Conservation (phyloP, 1,140 invertebrate species). For the Aporrectodea caliginosa region DNA sequence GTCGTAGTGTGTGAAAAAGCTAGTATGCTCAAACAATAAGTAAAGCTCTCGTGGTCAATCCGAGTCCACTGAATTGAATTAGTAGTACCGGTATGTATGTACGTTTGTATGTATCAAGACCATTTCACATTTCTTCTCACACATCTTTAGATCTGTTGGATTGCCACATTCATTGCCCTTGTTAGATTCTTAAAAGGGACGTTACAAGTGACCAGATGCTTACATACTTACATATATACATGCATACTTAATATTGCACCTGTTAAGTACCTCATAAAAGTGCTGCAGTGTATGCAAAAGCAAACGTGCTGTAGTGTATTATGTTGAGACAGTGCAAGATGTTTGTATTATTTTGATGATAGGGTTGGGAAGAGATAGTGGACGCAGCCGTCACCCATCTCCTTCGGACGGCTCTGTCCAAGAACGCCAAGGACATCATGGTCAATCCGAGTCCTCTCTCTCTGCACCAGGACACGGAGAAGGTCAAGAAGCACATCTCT, state of each 20-base stretch:
- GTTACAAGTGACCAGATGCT: background rate
- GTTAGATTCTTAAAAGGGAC: background rate
- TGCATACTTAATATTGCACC: background rate
- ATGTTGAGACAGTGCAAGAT: background rate
- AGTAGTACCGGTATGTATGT: no score
- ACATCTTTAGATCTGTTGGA: no score
- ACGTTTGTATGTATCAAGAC: no score
- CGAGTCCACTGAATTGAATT: no score
- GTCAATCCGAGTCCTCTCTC: slow-evolving; percentile 56
- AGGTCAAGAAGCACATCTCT: slow-evolving; percentile 63
- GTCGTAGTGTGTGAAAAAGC: no score
- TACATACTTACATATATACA: slow-evolving; percentile 1
- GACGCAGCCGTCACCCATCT: slow-evolving; percentile 60
- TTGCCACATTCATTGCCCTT: background rate
- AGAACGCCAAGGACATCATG: slow-evolving; percentile 48
- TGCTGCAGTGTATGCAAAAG: background rate
- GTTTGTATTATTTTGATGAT: slow-evolving; percentile 6
- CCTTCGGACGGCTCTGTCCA: slow-evolving; percentile 58
- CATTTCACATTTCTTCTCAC: no score
- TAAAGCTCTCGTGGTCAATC: no score
- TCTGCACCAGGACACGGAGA: slow-evolving; percentile 58
- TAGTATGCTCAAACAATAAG: no score
- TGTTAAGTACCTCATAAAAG: slow-evolving; percentile 18
- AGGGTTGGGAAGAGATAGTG: slow-evolving; percentile 64
- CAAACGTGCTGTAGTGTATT: background rate